Evolutionary conservation across 1,140 invertebrate species (phyloP).

Genomic region (Dendroctonus ponderosae): DNA sequence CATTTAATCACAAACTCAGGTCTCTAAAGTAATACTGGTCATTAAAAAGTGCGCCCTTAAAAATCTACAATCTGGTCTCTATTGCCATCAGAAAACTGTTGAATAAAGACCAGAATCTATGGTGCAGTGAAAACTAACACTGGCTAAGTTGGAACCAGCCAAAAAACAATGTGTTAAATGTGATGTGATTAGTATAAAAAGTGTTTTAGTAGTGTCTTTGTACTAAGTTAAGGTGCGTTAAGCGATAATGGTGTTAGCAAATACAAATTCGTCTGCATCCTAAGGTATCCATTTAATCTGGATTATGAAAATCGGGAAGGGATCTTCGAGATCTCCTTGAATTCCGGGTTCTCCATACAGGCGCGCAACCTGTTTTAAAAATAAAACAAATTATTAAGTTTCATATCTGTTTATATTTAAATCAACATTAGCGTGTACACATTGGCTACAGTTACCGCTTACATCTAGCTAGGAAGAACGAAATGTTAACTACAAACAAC

Average conservation of each 20-base stretch:
- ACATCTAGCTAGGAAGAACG: too few species aligned
- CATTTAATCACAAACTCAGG: not conserved
- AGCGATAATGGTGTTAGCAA: constrained; percentile 2
- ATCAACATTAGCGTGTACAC: not conserved
- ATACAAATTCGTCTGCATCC: constrained; percentile 24
- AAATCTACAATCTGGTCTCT: constrained; percentile 1
- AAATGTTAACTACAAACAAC: too few species aligned
- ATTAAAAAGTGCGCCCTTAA: too few species aligned
- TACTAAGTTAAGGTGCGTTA: constrained; percentile 17
- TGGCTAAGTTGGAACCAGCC: not conserved
- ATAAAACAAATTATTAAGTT: constrained; percentile 37
- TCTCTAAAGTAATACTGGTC: too few species aligned
- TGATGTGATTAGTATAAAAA: constrained; percentile 23
- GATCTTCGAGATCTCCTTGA: constrained; percentile 10
- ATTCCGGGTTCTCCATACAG: constrained; percentile 34
- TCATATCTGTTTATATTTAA: constrained; percentile 23
- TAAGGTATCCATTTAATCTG: constrained; percentile 29
- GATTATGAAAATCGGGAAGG: constrained; percentile 21
- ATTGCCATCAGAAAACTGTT: constrained; percentile 8
- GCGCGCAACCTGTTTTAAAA: constrained; percentile 41
- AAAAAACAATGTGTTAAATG: not conserved
- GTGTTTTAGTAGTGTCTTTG: constrained; percentile 7
- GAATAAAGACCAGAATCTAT: constrained; percentile 24
- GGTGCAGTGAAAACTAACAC: constrained; percentile 12
- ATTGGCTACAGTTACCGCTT: too few species aligned